Conservation (phyloP, 2,113 vertebrate genomes). For the Sinocyclocheilus anophthalmus region DNA sequence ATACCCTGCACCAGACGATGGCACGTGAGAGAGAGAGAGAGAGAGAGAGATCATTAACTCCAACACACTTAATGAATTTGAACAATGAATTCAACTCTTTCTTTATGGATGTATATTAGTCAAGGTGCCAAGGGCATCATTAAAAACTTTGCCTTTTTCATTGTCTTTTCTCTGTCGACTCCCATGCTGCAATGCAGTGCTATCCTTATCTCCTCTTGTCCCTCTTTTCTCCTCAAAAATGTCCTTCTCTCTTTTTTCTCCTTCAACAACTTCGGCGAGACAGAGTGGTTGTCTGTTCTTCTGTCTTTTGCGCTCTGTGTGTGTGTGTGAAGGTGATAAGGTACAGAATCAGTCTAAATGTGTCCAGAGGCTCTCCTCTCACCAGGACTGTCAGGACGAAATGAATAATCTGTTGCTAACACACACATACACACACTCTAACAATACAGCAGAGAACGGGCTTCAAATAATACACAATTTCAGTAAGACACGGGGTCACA, state of each 20-base stretch:
- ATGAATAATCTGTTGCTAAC: slow-evolving; percentile 41
- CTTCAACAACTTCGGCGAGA: slow-evolving; percentile 54
- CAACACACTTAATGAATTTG: slow-evolving; percentile 57
- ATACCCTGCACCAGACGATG: slow-evolving; percentile 33
- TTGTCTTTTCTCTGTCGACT: slow-evolving; percentile 22
- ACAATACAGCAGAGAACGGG: not conserved
- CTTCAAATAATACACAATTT: slow-evolving; percentile 10
- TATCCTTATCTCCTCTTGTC: slow-evolving; percentile 48
- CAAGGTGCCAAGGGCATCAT: slow-evolving; percentile 43
- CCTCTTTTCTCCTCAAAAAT: slow-evolving; percentile 49
- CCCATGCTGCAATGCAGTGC: slow-evolving; percentile 38
- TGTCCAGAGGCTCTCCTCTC: slow-evolving; percentile 44
- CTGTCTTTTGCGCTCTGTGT: slow-evolving; percentile 17
- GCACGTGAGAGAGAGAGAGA: slow-evolving; percentile 11
- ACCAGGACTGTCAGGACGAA: slow-evolving; percentile 43
- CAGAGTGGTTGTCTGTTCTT: slow-evolving; percentile 47
- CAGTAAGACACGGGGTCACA: slow-evolving; percentile 1
- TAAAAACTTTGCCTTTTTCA: slow-evolving; percentile 43
- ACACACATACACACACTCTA: slow-evolving; percentile 19
- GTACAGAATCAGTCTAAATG: slow-evolving; percentile 55
- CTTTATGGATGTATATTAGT: slow-evolving; percentile 58
- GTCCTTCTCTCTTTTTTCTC: slow-evolving; percentile 47
- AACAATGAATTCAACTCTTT: slow-evolving; percentile 57
- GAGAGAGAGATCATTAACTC: slow-evolving; percentile 51
- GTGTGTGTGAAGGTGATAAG: slow-evolving; percentile 54